Conservation (phyloP, 2,888 invertebrate genomes). For the Bombylius discolor region DNA sequence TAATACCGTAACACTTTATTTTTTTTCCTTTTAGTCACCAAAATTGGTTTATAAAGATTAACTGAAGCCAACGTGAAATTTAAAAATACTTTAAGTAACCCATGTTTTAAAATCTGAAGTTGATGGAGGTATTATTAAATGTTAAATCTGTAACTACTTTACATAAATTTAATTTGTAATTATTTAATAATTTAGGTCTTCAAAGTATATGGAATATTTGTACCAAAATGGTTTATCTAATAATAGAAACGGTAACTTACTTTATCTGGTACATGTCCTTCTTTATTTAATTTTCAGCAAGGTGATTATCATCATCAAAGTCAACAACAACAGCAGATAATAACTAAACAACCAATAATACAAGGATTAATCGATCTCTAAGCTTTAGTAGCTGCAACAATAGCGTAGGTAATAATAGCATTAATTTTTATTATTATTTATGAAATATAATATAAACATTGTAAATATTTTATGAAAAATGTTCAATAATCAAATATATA, state of each 20-base stretch:
- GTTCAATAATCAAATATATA: no score
- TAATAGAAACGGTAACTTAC: constrained; percentile 34
- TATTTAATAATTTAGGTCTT: constrained; percentile 23
- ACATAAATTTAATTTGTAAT: neutral
- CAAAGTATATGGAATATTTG: constrained; percentile 36
- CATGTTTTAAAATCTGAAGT: constrained; percentile 18
- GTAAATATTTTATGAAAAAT: no score
- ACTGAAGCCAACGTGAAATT: constrained; percentile 37
- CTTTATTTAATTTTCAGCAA: constrained; percentile 21
- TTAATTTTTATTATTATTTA: constrained; percentile 17
- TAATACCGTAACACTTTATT: no score
- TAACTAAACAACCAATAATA: neutral
- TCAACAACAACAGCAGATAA: neutral
- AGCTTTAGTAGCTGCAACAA: constrained; percentile 15
- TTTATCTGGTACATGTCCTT: constrained; percentile 26
- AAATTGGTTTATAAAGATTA: constrained; percentile 39
- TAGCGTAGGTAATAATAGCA: constrained; percentile 9
- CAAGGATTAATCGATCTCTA: constrained; percentile 18
- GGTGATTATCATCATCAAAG: constrained; percentile 2
- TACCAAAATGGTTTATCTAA: constrained; percentile 56
- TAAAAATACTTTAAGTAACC: constrained; percentile 30
- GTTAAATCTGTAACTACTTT: no score
- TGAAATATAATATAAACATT: constrained; percentile 17
- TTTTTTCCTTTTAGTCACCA: constrained; percentile 27
- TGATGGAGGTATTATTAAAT: no score